Conservation (phyloP, 1,140 invertebrate species). For the Paramacrobiotus metropolitanus region DNA sequence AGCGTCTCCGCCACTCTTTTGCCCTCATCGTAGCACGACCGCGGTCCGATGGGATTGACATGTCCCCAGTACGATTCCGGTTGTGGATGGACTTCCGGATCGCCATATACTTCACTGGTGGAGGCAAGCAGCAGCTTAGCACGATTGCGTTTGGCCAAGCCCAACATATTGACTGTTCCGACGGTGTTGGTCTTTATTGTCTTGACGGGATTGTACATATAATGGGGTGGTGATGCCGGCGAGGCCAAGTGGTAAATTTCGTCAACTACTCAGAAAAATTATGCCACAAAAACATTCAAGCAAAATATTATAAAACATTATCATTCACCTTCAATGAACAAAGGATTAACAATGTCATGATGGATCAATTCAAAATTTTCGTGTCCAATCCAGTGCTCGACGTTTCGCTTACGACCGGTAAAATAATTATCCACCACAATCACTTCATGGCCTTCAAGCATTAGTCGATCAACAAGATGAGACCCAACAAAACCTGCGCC, state of each 20-base stretch:
- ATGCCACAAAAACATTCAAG: slow-evolving; percentile 5
- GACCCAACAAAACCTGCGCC: slow-evolving; percentile 98
- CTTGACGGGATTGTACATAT: slow-evolving; percentile 99
- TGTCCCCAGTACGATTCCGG: slow-evolving; percentile 92
- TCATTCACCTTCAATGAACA: slow-evolving; percentile 57
- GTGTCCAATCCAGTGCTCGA: slow-evolving; percentile 96
- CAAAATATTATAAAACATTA: slow-evolving; percentile 4
- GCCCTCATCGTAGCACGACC: slow-evolving; percentile 96
- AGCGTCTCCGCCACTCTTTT: slow-evolving; percentile 90
- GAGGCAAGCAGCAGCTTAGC: slow-evolving; percentile 85
- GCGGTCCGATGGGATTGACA: slow-evolving; percentile 85
- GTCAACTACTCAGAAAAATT: slow-evolving; percentile 41
- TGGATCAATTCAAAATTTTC: slow-evolving; percentile 96
- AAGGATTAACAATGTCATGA: slow-evolving; percentile 92
- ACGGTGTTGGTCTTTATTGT: slow-evolving; percentile 98
- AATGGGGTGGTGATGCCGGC: slow-evolving; percentile 93
- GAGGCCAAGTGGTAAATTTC: slow-evolving; percentile 98
- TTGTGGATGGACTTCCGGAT: slow-evolving; percentile 88
- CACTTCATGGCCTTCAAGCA: slow-evolving; percentile 89
- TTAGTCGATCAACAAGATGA: slow-evolving; percentile 79
- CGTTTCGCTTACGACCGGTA: slow-evolving; percentile 82
- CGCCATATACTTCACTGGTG: slow-evolving; percentile 94
- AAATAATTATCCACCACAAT: slow-evolving; percentile 97
- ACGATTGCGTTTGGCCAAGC: slow-evolving; percentile 70
- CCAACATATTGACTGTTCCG: slow-evolving; percentile 97